Evolutionary conservation across 2,113 vertebrate species (phyloP), one percentile per base, ranked within the genome.

Genomic region (Aegotheles bennettii): DNA sequence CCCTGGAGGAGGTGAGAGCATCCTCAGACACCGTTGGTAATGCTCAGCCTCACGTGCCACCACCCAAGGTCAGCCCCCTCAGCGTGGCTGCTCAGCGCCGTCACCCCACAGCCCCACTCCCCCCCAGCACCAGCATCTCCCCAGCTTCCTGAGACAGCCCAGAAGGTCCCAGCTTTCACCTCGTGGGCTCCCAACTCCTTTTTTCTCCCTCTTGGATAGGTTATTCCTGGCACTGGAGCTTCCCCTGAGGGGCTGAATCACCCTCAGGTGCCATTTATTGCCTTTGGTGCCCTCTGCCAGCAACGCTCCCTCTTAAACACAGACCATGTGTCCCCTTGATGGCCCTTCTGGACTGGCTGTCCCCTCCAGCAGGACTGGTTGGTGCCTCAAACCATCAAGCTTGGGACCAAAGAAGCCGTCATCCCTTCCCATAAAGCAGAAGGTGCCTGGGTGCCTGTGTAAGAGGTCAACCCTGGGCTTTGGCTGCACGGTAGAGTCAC

Each of bases 31-130:
- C 54, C 9, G 0, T 3, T 4, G 84, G 36, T 21, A 8, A 6
- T 2, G 0, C 28, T 12, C 40, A 16, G 42, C 42, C 36, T 12
- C 1, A 7, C 1, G 26, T n/a, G n/a, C n/a, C n/a, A n/a, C n/a
- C n/a, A n/a, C n/a, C n/a, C n/a, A n/a, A n/a, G n/a, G n/a, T n/a
- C n/a, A n/a, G n/a, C n/a, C n/a, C n/a, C n/a, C n/a, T n/a, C n/a
- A n/a, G n/a, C n/a, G n/a, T n/a, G n/a, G n/a, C n/a, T n/a, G n/a
- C n/a, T n/a, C n/a, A n/a, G n/a, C n/a, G n/a, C n/a, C n/a, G n/a
- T n/a, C n/a, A n/a, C n/a, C n/a, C n/a, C n/a, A n/a, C 19, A 4
- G 36, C 50, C 38, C 60, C 5, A 8, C 29, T 29, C 69, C 68
- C 36, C 2, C 9, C 26, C 4, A 10, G 11, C 45, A 0, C 6